Percentiles rank a stretch among this genome's conserved stretches.
Conservation (phyloP, 1,140 invertebrate species). For the Zaprionus tsacasi region DNA sequence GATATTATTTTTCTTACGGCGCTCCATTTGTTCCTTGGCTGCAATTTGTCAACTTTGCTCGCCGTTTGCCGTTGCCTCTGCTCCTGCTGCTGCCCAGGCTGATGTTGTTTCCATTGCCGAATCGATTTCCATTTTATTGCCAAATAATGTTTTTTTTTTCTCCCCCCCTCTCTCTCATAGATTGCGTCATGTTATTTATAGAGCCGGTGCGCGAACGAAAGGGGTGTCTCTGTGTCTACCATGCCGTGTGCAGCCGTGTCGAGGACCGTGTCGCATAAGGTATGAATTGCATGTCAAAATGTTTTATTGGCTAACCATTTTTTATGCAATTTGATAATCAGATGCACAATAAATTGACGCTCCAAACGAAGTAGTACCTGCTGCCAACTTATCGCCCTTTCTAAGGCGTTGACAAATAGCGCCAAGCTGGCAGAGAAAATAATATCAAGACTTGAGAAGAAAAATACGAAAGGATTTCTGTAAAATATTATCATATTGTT, state of each 20-base stretch:
- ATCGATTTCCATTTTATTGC: conserved; percentile 83
- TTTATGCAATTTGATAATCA: conserved; percentile 81
- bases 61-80: conserved; percentile 22
- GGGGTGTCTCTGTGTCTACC: conserved; percentile 2
- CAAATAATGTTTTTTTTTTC: conserved; percentile 74
- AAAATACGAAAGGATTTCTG: not conserved
- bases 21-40: conserved; percentile 79
- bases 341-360: conserved; percentile 69
- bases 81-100: not conserved
- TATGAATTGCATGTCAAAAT: conserved; percentile 83
- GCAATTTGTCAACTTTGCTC: conserved; percentile 79
- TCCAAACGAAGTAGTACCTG: conserved; percentile 11
- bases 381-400: conserved; percentile 62
- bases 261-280: conserved; percentile 65
- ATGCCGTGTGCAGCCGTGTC: conserved; percentile 24
- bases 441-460: too few species aligned
- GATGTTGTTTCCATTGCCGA: conserved; percentile 37
- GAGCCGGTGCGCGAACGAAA: conserved; percentile 34
- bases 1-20: conserved; percentile 81
- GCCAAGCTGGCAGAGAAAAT: not conserved
- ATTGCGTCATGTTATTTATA: conserved; percentile 83
- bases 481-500: not conserved
- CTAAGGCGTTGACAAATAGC: conserved; percentile 70
- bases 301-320: conserved; percentile 80
- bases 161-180: conserved; percentile 37